These are phyloP conservation scores for Solenodon paradoxus DNA, from an alignment of 2,113 vertebrate species.

Conservation along the genomic window DNA sequence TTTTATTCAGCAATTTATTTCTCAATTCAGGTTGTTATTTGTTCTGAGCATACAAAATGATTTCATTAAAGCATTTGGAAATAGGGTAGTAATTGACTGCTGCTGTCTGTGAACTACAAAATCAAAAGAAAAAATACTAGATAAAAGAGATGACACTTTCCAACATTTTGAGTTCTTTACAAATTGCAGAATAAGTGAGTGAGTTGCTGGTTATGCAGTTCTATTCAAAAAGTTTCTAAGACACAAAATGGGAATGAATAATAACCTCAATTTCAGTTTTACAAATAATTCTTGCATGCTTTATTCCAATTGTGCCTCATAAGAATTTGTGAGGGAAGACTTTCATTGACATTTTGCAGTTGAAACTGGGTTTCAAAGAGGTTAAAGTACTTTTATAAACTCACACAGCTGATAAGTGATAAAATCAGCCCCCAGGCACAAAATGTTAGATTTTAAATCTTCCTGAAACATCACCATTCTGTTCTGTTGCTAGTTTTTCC, in stretches of 20 bases:
- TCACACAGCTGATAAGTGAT: background rate
- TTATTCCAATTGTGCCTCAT: conserved; percentile 50
- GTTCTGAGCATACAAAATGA: conserved; percentile 33
- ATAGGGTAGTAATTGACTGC: conserved; percentile 56
- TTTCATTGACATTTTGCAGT: conserved; percentile 33
- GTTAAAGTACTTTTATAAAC: conserved; percentile 26
- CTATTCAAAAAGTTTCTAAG: conserved; percentile 60
- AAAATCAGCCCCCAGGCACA: background rate
- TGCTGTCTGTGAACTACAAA: conserved; percentile 43
- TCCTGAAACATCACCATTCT: background rate
- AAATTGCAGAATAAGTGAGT: conserved; percentile 57
- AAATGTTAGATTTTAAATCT: background rate
- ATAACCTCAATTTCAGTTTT: conserved; percentile 57
- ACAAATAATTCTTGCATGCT: conserved; percentile 49
- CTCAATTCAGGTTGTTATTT: conserved; percentile 40
- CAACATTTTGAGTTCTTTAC: conserved; percentile 49
- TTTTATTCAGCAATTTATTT: conserved; percentile 64
- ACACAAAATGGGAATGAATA: conserved; percentile 62
- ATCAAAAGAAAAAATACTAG: conserved; percentile 52
- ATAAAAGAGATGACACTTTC: conserved; percentile 51
- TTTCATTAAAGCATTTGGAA: conserved; percentile 52
- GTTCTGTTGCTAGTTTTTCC: background rate
- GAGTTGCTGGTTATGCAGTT: conserved; percentile 56
- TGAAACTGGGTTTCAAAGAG: background rate
- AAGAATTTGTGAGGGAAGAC: conserved; percentile 11